Conservation (phyloP, 2,888 invertebrate genomes). For the Patella caerulea region DNA sequence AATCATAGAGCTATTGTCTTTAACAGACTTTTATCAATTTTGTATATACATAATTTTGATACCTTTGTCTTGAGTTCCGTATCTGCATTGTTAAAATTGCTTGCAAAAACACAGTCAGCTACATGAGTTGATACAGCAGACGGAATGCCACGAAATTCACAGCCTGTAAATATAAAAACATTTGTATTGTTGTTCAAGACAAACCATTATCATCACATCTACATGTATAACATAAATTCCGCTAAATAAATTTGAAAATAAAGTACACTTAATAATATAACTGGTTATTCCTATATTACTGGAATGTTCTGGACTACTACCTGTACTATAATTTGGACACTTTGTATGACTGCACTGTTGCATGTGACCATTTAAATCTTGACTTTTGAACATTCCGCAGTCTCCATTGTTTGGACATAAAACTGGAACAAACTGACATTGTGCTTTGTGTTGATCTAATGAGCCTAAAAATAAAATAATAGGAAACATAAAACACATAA, state of each 20-base stretch:
- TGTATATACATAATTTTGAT: too few relatives aligned
- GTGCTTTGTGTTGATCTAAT: conserved; percentile 53
- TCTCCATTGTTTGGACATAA: conserved; percentile 50
- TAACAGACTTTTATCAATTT: too few relatives aligned
- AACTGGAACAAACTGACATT: conserved; percentile 50
- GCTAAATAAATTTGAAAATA: background rate
- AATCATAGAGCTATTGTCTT: too few relatives aligned
- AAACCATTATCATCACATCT: too few relatives aligned
- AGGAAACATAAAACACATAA: too few relatives aligned
- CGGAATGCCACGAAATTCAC: conserved; percentile 47
- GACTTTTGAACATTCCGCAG: conserved; percentile 49
- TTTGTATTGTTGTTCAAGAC: too few relatives aligned
- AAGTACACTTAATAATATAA: too few relatives aligned
- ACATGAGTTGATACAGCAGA: conserved; percentile 41
- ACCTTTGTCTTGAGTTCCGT: too few relatives aligned
- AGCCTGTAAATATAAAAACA: conserved; percentile 40
- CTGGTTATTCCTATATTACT: too few relatives aligned
- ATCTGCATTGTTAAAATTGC: too few relatives aligned
- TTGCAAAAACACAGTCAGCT: background rate
- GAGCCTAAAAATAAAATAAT: conserved; percentile 37
- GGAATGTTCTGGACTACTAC: too few relatives aligned
- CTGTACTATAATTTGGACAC: background rate
- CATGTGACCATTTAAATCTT: conserved; percentile 53
- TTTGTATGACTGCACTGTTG: conserved; percentile 41
- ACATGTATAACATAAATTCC: too few relatives aligned